Base-by-base conservation (phyloP, 1,140 invertebrate species). In the Macrosteles quadrilineatus region DNA sequence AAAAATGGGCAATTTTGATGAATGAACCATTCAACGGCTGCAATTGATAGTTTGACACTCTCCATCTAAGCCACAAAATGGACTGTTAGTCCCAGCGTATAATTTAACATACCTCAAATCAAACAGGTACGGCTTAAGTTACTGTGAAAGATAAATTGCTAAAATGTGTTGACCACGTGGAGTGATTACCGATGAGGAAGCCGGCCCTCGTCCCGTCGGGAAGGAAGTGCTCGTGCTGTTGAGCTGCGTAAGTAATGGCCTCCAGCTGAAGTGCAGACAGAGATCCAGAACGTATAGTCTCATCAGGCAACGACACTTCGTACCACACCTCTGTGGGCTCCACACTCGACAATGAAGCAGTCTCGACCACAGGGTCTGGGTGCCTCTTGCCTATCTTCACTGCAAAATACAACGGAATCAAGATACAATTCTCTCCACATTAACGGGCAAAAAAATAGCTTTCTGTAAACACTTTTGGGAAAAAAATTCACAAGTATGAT, bases 291-390 rank as follows among this genome's bases (percentile, higher is more conserved):
- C 92, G 89, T 72, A 99, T 93, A 0, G 91, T 89, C 71, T 91
- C 90, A 47, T 93, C 88, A 1, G 97, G 96, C 75, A 99, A 87
- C 2, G 88, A 86, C 14, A 98, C 67, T 62, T 90, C 87, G 81
- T 99, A 99, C 83, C 90, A 91, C 57, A 99, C 93, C 79, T 99
- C 95, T 3, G 95, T 93, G 1, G 98, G 95, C 77, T 95, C 92
- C 57, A 99, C 97, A 73, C 94, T 97, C 0, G 97, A 97, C 36
- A 99, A 84, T 0, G 97, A 98, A 32, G 96, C 96, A 0, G 98
- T 99, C 82, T 99, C 98, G 21, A 99, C 98, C 12, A 99, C 97
- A n/a, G 95, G 93, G 84, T 99, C 98, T 0, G 98, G 98, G 88
- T 99, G 98, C 77, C 95, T 94, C 69, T 89, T 88, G 2, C 98